Conservation (phyloP, 1,140 invertebrate species). For the Philotrypesis tridentata region DNA sequence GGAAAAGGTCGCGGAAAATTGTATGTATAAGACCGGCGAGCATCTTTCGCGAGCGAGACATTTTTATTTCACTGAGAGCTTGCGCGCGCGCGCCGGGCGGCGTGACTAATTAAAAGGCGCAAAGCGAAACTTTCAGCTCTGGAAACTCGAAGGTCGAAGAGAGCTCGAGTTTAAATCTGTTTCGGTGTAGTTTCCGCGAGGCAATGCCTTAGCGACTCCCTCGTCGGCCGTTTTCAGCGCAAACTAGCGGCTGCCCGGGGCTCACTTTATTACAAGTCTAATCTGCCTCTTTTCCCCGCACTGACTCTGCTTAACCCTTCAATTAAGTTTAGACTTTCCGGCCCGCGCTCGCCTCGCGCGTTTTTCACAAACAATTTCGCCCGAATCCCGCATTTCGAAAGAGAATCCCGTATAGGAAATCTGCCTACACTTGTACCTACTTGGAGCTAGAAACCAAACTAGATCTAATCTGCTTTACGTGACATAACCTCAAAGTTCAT, state of each 20-base stretch:
- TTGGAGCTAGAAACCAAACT: too few relatives aligned
- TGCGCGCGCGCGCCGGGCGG: constrained; percentile 31
- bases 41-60: constrained; percentile 7
- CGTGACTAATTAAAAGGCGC: constrained; percentile 71
- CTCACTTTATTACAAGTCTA: constrained; percentile 70
- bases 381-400: too few relatives aligned
- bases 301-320: constrained; percentile 64
- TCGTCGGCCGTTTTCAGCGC: constrained; percentile 70
- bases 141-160: constrained; percentile 62
- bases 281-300: constrained; percentile 64
- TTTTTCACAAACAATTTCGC: too few relatives aligned
- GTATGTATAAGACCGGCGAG: too few relatives aligned
- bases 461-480: too few relatives aligned
- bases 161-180: constrained; percentile 74
- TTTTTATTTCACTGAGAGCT: not conserved
- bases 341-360: constrained; percentile 50
- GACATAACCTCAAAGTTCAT: too few relatives aligned
- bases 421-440: too few relatives aligned
- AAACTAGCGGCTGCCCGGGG: constrained; percentile 63
- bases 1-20: too few relatives aligned
- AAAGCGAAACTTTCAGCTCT: constrained; percentile 66
- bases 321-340: constrained; percentile 59
- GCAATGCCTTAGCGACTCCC: constrained; percentile 72
- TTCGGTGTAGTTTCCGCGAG: constrained; percentile 69
- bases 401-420: too few relatives aligned